Evolutionary conservation across 1,140 invertebrate species (phyloP).

Genomic region (Melitaea cinxia): DNA sequence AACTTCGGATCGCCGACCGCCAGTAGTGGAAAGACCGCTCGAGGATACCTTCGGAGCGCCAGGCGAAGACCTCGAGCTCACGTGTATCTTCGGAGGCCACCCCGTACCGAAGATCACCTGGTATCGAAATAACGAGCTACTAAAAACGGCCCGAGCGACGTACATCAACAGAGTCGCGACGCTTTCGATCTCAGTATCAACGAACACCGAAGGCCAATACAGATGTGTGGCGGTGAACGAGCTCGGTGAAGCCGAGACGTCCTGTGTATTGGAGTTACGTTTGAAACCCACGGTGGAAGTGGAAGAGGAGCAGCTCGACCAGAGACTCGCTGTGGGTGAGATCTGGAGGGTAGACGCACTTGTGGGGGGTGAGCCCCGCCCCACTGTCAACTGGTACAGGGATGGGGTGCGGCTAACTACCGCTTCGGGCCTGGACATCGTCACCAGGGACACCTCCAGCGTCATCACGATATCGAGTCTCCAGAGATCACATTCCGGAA

Average conservation of each 20-base stretch:
- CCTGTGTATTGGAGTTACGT: constrained; percentile 85
- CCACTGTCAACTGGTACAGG: constrained; percentile 85
- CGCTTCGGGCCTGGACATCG: constrained; percentile 81
- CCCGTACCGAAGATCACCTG: constrained; percentile 93
- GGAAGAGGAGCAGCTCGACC: constrained; percentile 83
- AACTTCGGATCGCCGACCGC: constrained; percentile 81
- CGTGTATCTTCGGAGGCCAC: constrained; percentile 90
- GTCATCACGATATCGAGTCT: constrained; percentile 85
- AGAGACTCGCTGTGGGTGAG: constrained; percentile 83
- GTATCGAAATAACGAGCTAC: constrained; percentile 84
- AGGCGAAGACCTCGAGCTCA: constrained; percentile 85
- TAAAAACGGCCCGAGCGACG: constrained; percentile 82
- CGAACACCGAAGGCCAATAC: constrained; percentile 85
- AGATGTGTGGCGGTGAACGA: constrained; percentile 88
- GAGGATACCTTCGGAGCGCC: constrained; percentile 83
- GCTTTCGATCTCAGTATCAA: constrained; percentile 85
- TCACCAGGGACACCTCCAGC: constrained; percentile 82
- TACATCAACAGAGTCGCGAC: constrained; percentile 90
- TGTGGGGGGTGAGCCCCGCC: constrained; percentile 86
- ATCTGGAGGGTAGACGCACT: constrained; percentile 84
- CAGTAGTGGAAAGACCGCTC: constrained; percentile 84
- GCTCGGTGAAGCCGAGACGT: constrained; percentile 87
- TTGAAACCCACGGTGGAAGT: constrained; percentile 85
- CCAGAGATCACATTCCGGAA: constrained; percentile 84
- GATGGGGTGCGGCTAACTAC: constrained; percentile 82